Conservation (phyloP, 1,140 invertebrate genomes). For the Hestina assimilis region DNA sequence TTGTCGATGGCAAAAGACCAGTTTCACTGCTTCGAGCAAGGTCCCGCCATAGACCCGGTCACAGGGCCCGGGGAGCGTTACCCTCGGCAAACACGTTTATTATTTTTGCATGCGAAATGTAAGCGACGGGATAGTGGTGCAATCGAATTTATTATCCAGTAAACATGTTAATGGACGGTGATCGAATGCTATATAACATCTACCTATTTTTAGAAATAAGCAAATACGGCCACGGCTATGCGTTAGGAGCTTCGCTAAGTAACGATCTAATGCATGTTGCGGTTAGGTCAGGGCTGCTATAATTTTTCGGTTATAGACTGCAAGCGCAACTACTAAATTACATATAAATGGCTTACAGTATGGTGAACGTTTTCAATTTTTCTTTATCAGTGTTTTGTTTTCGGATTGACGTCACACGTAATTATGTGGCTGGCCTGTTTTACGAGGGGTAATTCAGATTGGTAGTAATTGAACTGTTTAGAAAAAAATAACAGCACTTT, state of each 20-base stretch:
- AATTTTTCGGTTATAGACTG: not conserved
- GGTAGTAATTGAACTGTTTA: too few relatives aligned
- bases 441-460: too few relatives aligned
- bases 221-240: not conserved
- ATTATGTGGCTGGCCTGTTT: too few relatives aligned
- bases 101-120: slow-evolving; percentile 39
- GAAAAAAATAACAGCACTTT: too few relatives aligned
- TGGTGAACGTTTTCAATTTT: too few relatives aligned
- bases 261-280: not conserved
- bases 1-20: slow-evolving; percentile 33
- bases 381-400: too few relatives aligned
- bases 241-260: not conserved
- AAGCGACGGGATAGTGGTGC: slow-evolving; percentile 20
- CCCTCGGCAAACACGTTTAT: slow-evolving; percentile 34
- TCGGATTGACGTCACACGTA: too few relatives aligned
- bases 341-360: not conserved
- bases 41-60: slow-evolving; percentile 55
- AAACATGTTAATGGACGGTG: slow-evolving; percentile 14
- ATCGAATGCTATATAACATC: not conserved
- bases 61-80: slow-evolving; percentile 35
- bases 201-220: slow-evolving; percentile 8
- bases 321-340: not conserved
- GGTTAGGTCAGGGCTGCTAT: slow-evolving; percentile 2
- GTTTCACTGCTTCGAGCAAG: slow-evolving; percentile 55
- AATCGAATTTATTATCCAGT: slow-evolving; percentile 23